Evolutionary conservation across 2,888 invertebrate genomes (phyloP).

Genomic region (Ditylenchus weischeri): DNA sequence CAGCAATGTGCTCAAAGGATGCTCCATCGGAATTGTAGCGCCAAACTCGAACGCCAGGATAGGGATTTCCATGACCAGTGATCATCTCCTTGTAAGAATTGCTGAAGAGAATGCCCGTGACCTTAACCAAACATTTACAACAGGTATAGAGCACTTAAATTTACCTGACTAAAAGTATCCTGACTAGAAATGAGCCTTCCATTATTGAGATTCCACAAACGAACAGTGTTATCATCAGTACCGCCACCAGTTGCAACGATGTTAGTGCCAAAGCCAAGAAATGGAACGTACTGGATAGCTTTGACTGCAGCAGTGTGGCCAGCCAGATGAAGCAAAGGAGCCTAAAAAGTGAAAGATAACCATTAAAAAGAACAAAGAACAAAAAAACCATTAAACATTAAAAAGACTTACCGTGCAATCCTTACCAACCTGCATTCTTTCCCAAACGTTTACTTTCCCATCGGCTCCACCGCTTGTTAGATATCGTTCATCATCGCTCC

Average conservation of each 20-base stretch:
- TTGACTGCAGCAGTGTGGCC: conserved; percentile 84
- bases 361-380: neutral
- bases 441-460: conserved; percentile 89
- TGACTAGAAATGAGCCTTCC: conserved; percentile 33
- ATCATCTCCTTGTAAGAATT: conserved; percentile 87
- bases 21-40: conserved; percentile 81
- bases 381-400: too few species aligned
- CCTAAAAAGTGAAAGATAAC: conserved; percentile 11
- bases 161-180: conserved; percentile 39
- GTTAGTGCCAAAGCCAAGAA: conserved; percentile 23
- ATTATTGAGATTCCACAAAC: conserved; percentile 39
- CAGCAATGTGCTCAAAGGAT: conserved; percentile 26
- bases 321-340: conserved; percentile 26
- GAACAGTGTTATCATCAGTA: conserved; percentile 28
- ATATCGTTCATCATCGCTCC: conserved; percentile 89
- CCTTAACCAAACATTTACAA: too few species aligned
- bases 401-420: conserved; percentile 22
- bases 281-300: conserved; percentile 70
- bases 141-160: too few species aligned
- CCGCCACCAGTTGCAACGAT: conserved; percentile 28
- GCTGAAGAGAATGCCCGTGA: conserved; percentile 87
- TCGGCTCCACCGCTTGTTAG: conserved; percentile 96
- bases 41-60: conserved; percentile 92
- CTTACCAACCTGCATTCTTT: conserved; percentile 60
- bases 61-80: conserved; percentile 87